Base-by-base conservation (phyloP, 2,888 invertebrate species). In the Augiades crinisus region DNA sequence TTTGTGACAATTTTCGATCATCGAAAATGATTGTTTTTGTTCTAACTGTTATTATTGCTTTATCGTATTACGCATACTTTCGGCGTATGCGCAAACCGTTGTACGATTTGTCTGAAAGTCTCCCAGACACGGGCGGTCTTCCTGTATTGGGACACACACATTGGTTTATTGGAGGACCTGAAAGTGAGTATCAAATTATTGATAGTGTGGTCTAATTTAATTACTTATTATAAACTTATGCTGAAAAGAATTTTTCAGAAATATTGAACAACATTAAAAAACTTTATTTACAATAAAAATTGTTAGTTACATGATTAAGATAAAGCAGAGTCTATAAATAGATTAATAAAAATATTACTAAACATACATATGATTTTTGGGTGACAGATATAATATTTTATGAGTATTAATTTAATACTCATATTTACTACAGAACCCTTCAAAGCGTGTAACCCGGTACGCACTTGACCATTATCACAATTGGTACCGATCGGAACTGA, bases 101-200 rank as follows among this genome's bases (percentile, higher is more conserved):
- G 1, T 81, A 81, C 56, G 66, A 75, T 1, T 64, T 85, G 17
- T 68, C 80, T 3, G 61, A 73, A 47, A 63, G 50, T 7, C 50
- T 84, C 10, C 75, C 78, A 0, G 64, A 64, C 37, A 57, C 66
- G 5, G 82, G 78, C 1, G 58, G 60, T 5, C 58, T 83, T 1
- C 84, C 84, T 0, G 46, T 84, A 2, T 41, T 85, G 10, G 84
- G 84, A 19, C 81, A 84, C 30, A 73, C 78, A 0, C 83, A 79
- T 59, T 83, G 76, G 80, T 83, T 83, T 46, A 67, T 83, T 10
- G 83, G 84, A 22, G 81, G 81, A 0, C 77, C 84, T 21, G 81
- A 82, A 72, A 75, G 84, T 83, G 62, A 80, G 81, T 47, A 10
- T 1, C 27, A 10, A 22, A 6, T 22, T 22, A 3, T 3, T 22